Percentiles rank a stretch among this genome's conserved stretches.
Conservation (phyloP, 2,113 vertebrate genomes). For the Clupea harengus region DNA sequence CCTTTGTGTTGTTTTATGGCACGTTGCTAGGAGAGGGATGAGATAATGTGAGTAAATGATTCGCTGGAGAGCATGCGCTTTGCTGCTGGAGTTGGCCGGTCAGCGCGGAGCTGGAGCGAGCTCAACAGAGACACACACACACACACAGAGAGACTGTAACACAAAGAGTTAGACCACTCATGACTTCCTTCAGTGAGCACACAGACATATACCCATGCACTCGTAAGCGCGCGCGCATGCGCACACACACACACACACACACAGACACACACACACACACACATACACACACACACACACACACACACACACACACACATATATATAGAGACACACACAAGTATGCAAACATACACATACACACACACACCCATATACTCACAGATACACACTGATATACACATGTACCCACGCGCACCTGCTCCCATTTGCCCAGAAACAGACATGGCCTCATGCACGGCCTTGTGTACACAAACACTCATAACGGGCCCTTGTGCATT, state of each 20-base stretch:
- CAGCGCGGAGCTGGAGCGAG: constrained; percentile 56
- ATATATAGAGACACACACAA: no score
- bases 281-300: background rate
- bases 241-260: constrained; percentile 25
- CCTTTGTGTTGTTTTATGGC: constrained; percentile 45
- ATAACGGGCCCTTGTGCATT: background rate
- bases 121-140: constrained; percentile 46
- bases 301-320: background rate
- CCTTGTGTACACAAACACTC: background rate
- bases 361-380: background rate
- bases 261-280: background rate
- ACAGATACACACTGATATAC: background rate
- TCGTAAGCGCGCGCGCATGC: constrained; percentile 41
- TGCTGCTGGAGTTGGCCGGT: constrained; percentile 45
- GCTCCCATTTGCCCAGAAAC: background rate
- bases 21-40: constrained; percentile 62
- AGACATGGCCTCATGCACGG: background rate
- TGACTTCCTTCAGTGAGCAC: background rate
- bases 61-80: constrained; percentile 53
- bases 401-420: background rate
- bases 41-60: constrained; percentile 63
- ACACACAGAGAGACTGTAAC: background rate
- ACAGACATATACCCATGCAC: background rate
- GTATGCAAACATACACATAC: background rate
- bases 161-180: background rate